Evolutionary conservation across 2,797 vertebrate species (phyloP).

Genomic region (Hemitrygon akajei): DNA sequence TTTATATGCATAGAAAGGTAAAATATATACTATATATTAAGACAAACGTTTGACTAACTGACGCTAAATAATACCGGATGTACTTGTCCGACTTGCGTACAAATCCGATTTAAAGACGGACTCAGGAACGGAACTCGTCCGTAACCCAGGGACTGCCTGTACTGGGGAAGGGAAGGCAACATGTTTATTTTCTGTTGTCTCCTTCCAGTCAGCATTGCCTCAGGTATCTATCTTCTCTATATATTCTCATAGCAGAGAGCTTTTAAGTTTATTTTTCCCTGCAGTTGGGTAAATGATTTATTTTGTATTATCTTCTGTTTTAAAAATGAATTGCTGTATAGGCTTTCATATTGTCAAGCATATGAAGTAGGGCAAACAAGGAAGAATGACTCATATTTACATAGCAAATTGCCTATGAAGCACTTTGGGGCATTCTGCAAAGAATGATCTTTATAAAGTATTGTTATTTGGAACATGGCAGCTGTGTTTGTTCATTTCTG

Average conservation of each 20-base stretch:
- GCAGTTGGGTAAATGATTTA: not conserved
- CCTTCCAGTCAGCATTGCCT: not conserved
- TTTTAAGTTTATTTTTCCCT: not conserved
- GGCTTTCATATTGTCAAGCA: not conserved
- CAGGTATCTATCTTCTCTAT: not conserved
- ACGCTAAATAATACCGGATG: too few relatives aligned
- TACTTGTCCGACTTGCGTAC: too few relatives aligned
- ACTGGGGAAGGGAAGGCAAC: not conserved
- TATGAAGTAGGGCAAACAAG: not conserved
- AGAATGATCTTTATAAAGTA: not conserved
- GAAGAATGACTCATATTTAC: not conserved
- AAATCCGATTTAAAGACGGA: too few relatives aligned
- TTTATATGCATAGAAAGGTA: too few relatives aligned
- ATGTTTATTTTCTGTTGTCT: not conserved
- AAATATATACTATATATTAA: too few relatives aligned
- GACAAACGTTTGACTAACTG: too few relatives aligned
- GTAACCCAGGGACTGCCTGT: too few relatives aligned
- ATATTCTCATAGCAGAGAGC: not conserved
- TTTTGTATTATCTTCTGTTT: not conserved
- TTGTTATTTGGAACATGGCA: not conserved
- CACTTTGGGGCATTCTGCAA: too few relatives aligned
- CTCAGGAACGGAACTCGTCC: too few relatives aligned
- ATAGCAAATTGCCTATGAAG: not conserved
- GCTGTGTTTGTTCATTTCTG: not conserved
- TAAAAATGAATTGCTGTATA: not conserved